Evolutionary conservation across 2,888 invertebrate species (phyloP).

Genomic region (Timandra comae): DNA sequence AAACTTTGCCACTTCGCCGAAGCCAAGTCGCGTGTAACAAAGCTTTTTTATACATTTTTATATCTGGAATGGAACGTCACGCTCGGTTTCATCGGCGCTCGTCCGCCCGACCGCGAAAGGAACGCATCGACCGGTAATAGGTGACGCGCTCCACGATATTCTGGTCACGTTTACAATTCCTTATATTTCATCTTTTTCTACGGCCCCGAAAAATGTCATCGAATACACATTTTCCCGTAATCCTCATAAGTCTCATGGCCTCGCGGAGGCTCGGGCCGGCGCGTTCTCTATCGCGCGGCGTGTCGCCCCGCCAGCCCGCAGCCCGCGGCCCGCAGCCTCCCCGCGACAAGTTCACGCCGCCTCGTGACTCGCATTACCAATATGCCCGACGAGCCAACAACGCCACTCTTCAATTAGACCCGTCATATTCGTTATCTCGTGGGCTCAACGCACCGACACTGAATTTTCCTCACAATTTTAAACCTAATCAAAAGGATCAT

Average conservation of each 20-base stretch:
- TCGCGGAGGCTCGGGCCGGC: no score
- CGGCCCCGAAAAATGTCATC: constrained; percentile 75
- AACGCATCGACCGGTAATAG: constrained; percentile 72
- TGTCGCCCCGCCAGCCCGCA: constrained; percentile 31
- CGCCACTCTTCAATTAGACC: constrained; percentile 47
- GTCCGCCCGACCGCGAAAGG: constrained; percentile 68
- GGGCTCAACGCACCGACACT: constrained; percentile 25
- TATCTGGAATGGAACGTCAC: constrained; percentile 73
- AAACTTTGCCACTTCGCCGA: constrained; percentile 74
- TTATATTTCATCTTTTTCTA: constrained; percentile 76
- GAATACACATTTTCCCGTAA: constrained; percentile 76
- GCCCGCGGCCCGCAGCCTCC: constrained; percentile 26
- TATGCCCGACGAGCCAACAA: constrained; percentile 37
- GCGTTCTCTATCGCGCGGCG: constrained; percentile 37
- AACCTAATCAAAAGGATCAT: constrained; percentile 23
- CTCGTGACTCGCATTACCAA: constrained; percentile 61
- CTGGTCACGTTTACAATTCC: constrained; percentile 73
- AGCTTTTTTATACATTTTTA: constrained; percentile 76
- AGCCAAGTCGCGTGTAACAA: constrained; percentile 73
- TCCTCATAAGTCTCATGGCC: constrained; percentile 73
- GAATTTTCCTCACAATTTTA: constrained; percentile 24
- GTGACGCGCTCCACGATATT: constrained; percentile 64
- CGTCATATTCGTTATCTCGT: constrained; percentile 37
- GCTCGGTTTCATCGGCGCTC: constrained; percentile 68
- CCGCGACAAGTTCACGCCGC: constrained; percentile 53